Evolutionary conservation across 2,113 vertebrate species (phyloP).

Genomic region (Daphoenositta chrysoptera): DNA sequence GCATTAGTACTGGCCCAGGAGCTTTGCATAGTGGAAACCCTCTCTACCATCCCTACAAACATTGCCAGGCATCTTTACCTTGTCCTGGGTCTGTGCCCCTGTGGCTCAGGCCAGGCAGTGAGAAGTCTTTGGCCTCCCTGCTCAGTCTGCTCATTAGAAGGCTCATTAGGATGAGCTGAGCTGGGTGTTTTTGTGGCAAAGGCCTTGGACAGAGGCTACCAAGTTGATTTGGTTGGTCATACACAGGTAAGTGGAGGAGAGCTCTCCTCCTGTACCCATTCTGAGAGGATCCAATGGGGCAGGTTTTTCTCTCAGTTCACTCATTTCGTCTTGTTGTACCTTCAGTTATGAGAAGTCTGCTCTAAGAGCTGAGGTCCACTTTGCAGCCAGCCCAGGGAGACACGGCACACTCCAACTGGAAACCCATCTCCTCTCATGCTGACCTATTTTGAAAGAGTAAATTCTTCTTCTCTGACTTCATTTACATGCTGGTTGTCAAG

Average conservation of each 20-base stretch:
- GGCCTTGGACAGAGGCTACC: not conserved
- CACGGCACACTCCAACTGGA: fast-evolving
- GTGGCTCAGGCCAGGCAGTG: not conserved
- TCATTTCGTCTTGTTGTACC: not conserved
- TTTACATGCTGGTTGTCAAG: constrained; percentile 39
- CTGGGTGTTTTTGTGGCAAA: not conserved
- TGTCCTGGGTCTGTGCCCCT: not conserved
- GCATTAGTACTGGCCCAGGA: not conserved
- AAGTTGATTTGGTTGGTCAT: not conserved
- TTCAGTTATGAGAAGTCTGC: not conserved
- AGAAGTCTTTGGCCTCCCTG: not conserved
- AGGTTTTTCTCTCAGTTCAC: not conserved
- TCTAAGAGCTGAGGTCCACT: not conserved
- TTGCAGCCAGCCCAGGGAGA: not conserved
- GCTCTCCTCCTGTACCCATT: not conserved
- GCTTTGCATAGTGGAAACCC: not conserved
- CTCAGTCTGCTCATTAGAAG: not conserved
- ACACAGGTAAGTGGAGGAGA: not conserved
- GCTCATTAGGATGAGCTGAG: not conserved
- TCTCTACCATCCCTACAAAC: not conserved
- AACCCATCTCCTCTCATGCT: not conserved
- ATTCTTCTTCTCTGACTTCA: not conserved
- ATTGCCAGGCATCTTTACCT: not conserved
- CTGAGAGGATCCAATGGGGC: not conserved
- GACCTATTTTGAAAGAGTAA: constrained; percentile 24